Conservation (phyloP, 2,113 vertebrate species). For the Calcarius ornatus region DNA sequence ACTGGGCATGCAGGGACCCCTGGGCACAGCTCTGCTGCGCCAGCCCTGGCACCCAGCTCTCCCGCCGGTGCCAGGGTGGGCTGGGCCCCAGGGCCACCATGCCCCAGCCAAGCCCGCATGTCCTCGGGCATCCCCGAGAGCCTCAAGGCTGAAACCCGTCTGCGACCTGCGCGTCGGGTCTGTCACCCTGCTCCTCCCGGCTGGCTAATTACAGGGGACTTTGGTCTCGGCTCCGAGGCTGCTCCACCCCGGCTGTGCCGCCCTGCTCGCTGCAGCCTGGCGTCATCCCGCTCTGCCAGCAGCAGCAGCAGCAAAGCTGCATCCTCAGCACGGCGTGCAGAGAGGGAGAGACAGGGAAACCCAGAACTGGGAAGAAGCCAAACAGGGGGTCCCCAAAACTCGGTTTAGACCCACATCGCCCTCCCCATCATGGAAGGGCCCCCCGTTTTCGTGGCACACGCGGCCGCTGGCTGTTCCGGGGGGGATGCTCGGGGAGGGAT, state of each 20-base stretch:
- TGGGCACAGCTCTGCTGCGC: not conserved
- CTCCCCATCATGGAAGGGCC: not conserved
- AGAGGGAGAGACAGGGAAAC: not conserved
- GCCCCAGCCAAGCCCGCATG: not conserved
- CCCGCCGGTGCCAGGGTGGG: not conserved
- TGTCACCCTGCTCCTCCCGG: conserved; percentile 9
- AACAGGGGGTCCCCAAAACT: not conserved
- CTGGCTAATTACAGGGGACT: not conserved
- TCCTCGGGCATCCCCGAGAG: not conserved
- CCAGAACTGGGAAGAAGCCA: not conserved
- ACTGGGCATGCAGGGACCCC: accelerated
- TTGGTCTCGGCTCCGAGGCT: not conserved
- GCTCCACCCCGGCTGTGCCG: conserved; percentile 3
- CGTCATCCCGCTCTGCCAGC: conserved; percentile 7
- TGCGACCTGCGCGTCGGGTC: not conserved
- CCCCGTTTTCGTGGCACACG: not conserved
- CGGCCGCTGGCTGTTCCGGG: not conserved
- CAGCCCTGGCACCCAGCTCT: not conserved
- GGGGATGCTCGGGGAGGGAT: not conserved
- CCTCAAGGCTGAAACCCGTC: not conserved
- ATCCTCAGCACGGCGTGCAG: not conserved
- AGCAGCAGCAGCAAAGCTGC: conserved; percentile 31
- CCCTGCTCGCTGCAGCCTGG: conserved; percentile 13
- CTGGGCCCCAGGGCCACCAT: accelerated
- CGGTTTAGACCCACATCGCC: not conserved